Evolutionary conservation across 2,888 invertebrate species (phyloP), one percentile per base, ranked within the genome.

Genomic region (Cerceris ruficornis): DNA sequence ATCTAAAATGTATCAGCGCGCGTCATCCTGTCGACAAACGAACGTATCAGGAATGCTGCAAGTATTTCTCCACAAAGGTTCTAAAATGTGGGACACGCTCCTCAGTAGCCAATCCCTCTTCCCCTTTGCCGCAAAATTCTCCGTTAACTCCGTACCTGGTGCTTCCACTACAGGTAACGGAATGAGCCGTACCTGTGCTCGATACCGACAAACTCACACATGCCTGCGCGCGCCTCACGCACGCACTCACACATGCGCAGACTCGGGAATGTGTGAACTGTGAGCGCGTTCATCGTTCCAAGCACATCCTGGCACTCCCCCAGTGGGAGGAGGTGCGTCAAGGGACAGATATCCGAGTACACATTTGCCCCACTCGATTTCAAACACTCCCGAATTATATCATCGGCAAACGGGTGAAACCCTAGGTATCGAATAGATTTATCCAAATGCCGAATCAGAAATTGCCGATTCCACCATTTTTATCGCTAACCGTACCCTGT

Each of bases 261-360:
- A 71, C 65, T 52, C 57, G 81, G 79, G 83, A 83, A 85, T 84
- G 83, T 87, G 85, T 84, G 87, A 86, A 85, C 86, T 82, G 83
- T 87, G 88, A 87, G 84, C 87, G 89, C 86, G 88, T 87, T 87
- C 87, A 87, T 89, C 91, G 91, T 92, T 91, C 91, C 91, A 90
- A 92, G 91, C 92, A 91, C 91, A 91, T 92, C 92, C 92, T 91
- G 91, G 91, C 91, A 91, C 91, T 91, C 91, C 91, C 91, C 91
- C 89, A 89, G 88, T 86, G 84, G 86, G 87, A 87, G 89, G 87
- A 85, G 89, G 86, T 86, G 88, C 79, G 87, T 88, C 88, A 87
- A 87, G 88, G 88, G 88, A 87, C 87, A 88, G 88, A 90, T 90
- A 90, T 88, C 85, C 85, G 85, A 84, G 84, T 59, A 69, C 75